These are phyloP conservation scores for Siderastrea radians DNA, from an alignment of 92 coral and sea anemone genomes.

Conservation along the genomic window DNA sequence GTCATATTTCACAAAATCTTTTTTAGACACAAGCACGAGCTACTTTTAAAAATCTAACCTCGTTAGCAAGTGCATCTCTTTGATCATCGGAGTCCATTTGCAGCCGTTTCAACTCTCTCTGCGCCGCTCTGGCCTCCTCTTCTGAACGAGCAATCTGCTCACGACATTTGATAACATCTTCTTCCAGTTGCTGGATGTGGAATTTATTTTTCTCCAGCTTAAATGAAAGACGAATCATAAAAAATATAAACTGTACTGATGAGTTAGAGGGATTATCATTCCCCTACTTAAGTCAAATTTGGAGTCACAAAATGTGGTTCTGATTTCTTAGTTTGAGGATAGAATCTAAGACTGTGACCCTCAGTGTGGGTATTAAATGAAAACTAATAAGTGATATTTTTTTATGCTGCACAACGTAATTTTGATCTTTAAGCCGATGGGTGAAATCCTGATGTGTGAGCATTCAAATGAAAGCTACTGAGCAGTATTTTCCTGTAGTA, in stretches of 20 bases:
- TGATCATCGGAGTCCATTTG: slow-evolving; percentile 88
- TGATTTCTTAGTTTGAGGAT: no score
- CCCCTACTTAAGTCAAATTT: no score
- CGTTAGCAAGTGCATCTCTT: slow-evolving; percentile 95
- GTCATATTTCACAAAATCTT: no score
- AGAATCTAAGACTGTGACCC: no score
- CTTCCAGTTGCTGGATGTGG: slow-evolving; percentile 86
- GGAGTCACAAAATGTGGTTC: no score
- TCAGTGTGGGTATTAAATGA: no score
- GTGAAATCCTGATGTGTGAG: neutral
- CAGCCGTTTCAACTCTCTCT: slow-evolving; percentile 78
- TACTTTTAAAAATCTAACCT: slow-evolving; percentile 53
- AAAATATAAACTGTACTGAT: neutral
- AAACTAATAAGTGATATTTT: no score
- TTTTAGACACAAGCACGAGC: no score
- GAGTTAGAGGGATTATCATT: no score
- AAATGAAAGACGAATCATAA: neutral
- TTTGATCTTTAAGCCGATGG: neutral
- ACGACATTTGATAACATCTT: slow-evolving; percentile 80
- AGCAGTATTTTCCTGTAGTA: neutral
- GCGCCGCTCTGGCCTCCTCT: slow-evolving; percentile 73
- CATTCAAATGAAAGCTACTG: neutral
- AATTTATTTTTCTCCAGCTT: slow-evolving; percentile 89
- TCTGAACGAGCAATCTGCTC: slow-evolving; percentile 77
- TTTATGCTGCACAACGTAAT: no score